Conservation (phyloP, 2,888 invertebrate species). For the Frankliniella intonsa region DNA sequence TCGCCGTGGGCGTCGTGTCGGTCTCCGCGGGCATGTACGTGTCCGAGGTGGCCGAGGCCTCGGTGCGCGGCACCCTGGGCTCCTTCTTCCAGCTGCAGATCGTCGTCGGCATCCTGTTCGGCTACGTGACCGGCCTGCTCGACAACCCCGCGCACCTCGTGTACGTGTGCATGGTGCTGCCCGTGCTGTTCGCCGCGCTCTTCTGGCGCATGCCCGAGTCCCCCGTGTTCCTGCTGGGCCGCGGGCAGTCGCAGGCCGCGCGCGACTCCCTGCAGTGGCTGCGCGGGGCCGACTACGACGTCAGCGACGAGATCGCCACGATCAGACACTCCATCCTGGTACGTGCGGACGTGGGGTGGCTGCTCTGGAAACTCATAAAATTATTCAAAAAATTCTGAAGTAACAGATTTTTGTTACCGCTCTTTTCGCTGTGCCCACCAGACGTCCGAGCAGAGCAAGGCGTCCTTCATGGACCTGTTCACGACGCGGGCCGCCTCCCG, state of each 20-base stretch:
- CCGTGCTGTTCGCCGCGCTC: conserved; percentile 59
- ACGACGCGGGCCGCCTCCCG: conserved; percentile 59
- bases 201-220: conserved; percentile 73
- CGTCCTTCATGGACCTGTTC: conserved; percentile 55
- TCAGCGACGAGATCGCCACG: conserved; percentile 53
- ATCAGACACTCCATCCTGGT: conserved; percentile 51
- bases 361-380: no score
- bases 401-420: no score
- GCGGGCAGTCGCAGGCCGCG: conserved; percentile 53
- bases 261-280: conserved; percentile 57
- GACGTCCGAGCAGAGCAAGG: conserved; percentile 47
- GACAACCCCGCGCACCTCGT: conserved; percentile 67
- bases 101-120: conserved; percentile 71
- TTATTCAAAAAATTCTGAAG: no score
- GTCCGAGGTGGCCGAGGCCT: conserved; percentile 78
- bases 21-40: conserved; percentile 85
- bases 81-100: conserved; percentile 73
- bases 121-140: conserved; percentile 68
- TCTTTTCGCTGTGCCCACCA: background rate
- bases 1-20: conserved; percentile 67
- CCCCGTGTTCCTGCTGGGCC: conserved; percentile 61
- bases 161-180: conserved; percentile 59
- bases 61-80: conserved; percentile 74
- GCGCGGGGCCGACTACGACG: conserved; percentile 57
- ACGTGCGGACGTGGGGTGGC: conserved; percentile 40